phyloP scores from a whole-genome alignment of 2,888 invertebrate species.

The Cheilosia scutellata region DNA sequence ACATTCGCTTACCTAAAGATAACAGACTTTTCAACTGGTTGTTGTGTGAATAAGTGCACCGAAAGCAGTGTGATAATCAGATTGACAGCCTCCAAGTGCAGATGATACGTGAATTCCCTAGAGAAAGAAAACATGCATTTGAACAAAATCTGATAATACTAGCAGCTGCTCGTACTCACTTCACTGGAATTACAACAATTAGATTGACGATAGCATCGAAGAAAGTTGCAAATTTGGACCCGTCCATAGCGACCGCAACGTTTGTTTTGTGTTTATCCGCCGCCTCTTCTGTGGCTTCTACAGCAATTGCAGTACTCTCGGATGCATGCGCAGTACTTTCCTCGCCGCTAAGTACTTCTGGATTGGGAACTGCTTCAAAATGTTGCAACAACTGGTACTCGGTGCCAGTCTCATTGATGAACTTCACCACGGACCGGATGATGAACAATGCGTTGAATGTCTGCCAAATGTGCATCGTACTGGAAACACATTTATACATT shows the following conservation, averaged over 20 bases:
- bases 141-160: background rate
- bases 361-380: constrained; percentile 87
- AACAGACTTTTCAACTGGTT: constrained; percentile 88
- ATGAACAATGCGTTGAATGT: constrained; percentile 97
- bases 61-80: constrained; percentile 94
- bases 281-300: constrained; percentile 79
- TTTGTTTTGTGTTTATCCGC: constrained; percentile 69
- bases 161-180: constrained; percentile 77
- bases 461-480: constrained; percentile 93
- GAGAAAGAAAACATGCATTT: constrained; percentile 74
- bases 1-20: constrained; percentile 83
- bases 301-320: constrained; percentile 78
- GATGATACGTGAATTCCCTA: constrained; percentile 92
- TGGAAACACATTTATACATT: constrained; percentile 77
- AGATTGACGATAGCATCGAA: constrained; percentile 83
- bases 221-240: constrained; percentile 83
- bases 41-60: constrained; percentile 92
- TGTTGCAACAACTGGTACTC: constrained; percentile 95
- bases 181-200: constrained; percentile 84
- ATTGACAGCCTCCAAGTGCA: constrained; percentile 95
- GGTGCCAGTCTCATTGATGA: constrained; percentile 94
- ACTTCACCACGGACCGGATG: constrained; percentile 93
- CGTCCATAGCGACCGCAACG: constrained; percentile 81
- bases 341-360: constrained; percentile 78
- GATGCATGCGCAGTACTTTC: constrained; percentile 48